Conservation (phyloP, 2,113 vertebrate genomes). For the Colaptes auratus region DNA sequence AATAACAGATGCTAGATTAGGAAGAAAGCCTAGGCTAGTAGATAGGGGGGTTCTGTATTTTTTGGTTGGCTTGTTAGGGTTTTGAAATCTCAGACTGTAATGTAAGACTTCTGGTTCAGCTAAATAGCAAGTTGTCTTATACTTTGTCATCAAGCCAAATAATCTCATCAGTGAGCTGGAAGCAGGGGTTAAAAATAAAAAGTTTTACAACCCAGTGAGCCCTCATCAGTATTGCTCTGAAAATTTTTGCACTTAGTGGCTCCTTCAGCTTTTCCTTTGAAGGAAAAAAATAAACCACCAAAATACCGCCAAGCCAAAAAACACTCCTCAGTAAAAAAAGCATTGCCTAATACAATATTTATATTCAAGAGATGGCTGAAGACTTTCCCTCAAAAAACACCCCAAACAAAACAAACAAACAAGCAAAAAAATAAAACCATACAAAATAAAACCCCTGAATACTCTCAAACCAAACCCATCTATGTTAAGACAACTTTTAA, state of each 20-base stretch:
- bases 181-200: background rate
- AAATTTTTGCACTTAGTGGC: background rate
- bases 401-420: background rate
- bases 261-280: background rate
- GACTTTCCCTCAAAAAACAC: background rate
- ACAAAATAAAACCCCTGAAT: background rate
- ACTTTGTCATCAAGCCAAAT: background rate
- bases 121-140: background rate
- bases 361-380: background rate
- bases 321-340: background rate
- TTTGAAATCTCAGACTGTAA: background rate
- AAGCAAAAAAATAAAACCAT: background rate
- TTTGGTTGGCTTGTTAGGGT: background rate
- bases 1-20: background rate
- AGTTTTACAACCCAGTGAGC: background rate
- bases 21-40: background rate
- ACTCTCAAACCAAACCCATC: background rate
- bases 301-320: background rate
- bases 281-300: background rate
- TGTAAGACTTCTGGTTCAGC: background rate
- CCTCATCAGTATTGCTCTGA: background rate
- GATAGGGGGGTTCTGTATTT: accelerated
- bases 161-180: background rate
- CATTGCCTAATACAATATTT: background rate
- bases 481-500: background rate